Base-by-base conservation (phyloP, 1,140 invertebrate genomes). In the Thalassaphorura encarpata region DNA sequence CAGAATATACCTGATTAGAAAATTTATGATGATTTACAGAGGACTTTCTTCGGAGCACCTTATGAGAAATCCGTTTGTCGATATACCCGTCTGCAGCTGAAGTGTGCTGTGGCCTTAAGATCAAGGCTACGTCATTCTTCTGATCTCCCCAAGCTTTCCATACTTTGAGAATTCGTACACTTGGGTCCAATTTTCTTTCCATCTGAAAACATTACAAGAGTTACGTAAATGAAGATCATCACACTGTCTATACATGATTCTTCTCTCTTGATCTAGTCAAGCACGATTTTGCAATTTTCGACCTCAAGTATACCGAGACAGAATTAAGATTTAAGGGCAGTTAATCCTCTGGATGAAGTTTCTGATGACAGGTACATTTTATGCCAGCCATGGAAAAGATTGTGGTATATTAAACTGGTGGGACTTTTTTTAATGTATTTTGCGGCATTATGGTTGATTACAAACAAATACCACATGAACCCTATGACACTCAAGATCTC, bases 81-180 rank as follows among this genome's bases (percentile, higher is more conserved):
- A 63, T 61, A 23, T 66, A 66, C 18, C 57, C 63, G 21, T 67
- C 63, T n/a, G 50, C 52, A 16, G 61, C 47, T 11, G 11, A n/a
- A 59, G 56, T 66, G 57, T 61, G 67, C 2, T 70, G 59, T 40
- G 68, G 68, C 29, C 70, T 67, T 52, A 79, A 69, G 23, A 71
- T 69, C 55, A 78, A 67, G 11, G 33, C 33, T 11, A 36, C 33
- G n/a, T 36, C 33, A n/a, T n/a, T n/a, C 33, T 36, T 36, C 33
- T 36, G 33, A n/a, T 36, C 33, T 11, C 33, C 33, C 33, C 33
- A 36, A 11, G 11, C 33, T n/a, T 11, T 36, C 33, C 33, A 36
- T 36, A 36, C 33, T n/a, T 36, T 36, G 11, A 36, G 33, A 36
- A 36, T 36, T n/a, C 33, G 33, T 11, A 36, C 33, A 36, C n/a